Evolutionary conservation across 2,888 invertebrate genomes (phyloP).

Genomic region (Cancer borealis): DNA sequence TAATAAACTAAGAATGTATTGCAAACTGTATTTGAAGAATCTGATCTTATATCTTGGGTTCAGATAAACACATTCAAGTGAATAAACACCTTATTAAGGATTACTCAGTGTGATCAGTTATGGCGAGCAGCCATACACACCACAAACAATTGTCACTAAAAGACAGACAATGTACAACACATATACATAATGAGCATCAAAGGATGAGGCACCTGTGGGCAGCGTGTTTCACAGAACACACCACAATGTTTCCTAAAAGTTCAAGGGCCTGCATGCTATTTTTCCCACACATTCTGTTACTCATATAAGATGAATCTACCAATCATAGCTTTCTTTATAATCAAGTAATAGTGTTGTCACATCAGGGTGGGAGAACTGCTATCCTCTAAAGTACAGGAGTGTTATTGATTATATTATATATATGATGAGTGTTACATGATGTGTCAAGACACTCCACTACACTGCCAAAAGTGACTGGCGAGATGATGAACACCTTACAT

Average conservation of each 20-base stretch:
- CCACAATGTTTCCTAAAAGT: neutral
- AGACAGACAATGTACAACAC: neutral
- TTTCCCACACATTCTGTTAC: neutral
- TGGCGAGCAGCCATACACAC: neutral
- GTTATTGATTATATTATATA: too few species aligned
- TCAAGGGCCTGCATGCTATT: neutral
- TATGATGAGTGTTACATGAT: too few species aligned
- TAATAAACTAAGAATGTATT: neutral
- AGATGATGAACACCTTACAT: too few species aligned
- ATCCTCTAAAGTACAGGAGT: neutral
- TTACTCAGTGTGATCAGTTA: slow-evolving; percentile 13
- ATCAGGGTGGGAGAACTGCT: neutral
- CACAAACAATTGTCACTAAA: neutral
- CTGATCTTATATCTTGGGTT: neutral
- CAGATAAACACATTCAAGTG: neutral
- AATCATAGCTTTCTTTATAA: neutral
- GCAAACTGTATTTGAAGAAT: neutral
- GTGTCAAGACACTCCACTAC: too few species aligned
- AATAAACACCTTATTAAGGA: neutral
- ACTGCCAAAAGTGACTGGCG: too few species aligned
- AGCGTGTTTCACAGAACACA: neutral
- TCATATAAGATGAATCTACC: neutral
- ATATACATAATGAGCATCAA: neutral
- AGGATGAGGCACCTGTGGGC: neutral
- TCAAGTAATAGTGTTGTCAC: neutral